Conservation (phyloP, 2,113 vertebrate species). For the Prinia subflava region DNA sequence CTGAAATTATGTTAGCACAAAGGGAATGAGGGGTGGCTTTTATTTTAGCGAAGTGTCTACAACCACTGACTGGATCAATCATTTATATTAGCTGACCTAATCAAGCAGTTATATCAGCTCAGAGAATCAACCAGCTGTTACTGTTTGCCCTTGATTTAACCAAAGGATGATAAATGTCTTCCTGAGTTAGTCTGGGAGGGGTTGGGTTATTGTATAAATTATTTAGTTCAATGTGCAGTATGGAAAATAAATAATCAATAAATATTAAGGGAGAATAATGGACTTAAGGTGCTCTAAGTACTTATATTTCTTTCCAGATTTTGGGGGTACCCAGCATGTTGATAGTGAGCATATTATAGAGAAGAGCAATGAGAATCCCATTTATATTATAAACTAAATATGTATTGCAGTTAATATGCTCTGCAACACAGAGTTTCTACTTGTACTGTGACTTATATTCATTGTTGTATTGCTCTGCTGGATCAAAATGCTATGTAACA, state of each 20-base stretch:
- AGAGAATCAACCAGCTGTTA: not conserved
- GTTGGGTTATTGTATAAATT: not conserved
- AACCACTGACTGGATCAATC: not conserved
- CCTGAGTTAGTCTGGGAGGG: not conserved
- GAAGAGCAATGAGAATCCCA: not conserved
- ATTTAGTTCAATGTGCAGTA: not conserved
- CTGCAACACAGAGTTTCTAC: not conserved
- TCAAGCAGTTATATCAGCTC: not conserved
- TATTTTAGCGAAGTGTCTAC: not conserved
- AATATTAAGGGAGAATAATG: not conserved
- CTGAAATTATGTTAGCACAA: not conserved
- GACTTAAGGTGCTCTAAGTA: not conserved
- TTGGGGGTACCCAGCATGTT: not conserved
- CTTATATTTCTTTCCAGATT: not conserved
- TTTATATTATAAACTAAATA: not conserved
- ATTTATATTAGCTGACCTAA: not conserved
- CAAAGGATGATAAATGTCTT: not conserved
- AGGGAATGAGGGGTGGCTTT: accelerated
- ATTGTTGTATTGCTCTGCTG: not conserved
- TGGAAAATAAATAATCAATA: not conserved
- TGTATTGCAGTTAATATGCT: not conserved
- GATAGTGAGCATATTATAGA: not conserved
- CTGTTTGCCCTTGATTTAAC: not conserved
- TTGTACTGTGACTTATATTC: not conserved
- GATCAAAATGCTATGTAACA: not conserved